These are phyloP conservation scores for Enteromius fasciolatus DNA, from an alignment of 2,797 vertebrate genomes.

Conservation along the genomic window DNA sequence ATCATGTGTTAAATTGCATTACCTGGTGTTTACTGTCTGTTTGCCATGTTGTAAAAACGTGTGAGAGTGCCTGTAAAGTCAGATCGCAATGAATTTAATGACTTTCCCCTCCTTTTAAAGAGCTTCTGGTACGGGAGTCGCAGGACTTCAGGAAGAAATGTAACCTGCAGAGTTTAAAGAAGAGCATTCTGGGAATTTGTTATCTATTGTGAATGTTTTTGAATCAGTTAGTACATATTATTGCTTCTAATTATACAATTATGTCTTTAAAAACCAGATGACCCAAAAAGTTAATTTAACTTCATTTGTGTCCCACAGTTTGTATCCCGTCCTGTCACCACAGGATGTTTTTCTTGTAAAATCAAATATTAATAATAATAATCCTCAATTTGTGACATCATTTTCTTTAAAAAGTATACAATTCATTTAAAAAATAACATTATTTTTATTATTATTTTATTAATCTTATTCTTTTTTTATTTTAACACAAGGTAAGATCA, in stretches of 20 bases:
- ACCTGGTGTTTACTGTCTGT: conserved; percentile 79
- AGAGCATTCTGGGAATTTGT: conserved; percentile 6
- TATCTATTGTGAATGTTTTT: not conserved
- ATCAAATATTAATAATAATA: not conserved
- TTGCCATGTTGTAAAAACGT: conserved; percentile 77
- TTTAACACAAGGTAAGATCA: not conserved
- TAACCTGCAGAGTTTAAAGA: not conserved
- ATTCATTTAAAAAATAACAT: not conserved
- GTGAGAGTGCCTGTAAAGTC: conserved; percentile 76
- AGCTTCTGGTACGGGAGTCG: conserved; percentile 26
- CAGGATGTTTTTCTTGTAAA: not conserved
- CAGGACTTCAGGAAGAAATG: conserved; percentile 4
- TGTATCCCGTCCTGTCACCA: not conserved
- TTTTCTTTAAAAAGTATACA: too few species aligned
- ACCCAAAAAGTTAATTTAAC: not conserved
- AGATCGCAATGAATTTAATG: conserved; percentile 54
- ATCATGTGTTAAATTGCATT: conserved; percentile 75
- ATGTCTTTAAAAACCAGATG: not conserved
- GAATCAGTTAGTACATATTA: not conserved
- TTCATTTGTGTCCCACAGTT: not conserved
- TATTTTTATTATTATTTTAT: not conserved
- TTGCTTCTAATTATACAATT: not conserved
- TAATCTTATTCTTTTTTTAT: not conserved
- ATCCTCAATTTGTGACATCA: not conserved
- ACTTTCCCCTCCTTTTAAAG: conserved; percentile 27